Conservation (phyloP, 2,888 invertebrate species). For the Dynastes grantii region DNA sequence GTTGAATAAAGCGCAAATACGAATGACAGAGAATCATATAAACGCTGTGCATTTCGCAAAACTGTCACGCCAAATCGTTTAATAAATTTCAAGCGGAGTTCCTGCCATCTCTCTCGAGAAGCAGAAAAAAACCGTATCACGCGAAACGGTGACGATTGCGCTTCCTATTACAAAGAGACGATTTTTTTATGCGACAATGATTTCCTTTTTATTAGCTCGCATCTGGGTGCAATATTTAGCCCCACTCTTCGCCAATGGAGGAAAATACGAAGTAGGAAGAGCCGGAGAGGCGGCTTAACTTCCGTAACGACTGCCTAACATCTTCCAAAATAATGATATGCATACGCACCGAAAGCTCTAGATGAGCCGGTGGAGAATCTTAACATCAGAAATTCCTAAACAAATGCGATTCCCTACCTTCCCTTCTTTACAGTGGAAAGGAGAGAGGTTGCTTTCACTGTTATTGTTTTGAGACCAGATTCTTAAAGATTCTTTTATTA, state of each 20-base stretch:
- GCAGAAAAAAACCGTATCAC: constrained; percentile 35
- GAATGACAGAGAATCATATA: constrained; percentile 24
- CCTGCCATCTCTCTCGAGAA: background rate
- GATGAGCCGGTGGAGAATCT: constrained; percentile 44
- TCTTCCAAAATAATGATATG: constrained; percentile 45
- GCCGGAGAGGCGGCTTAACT: constrained; percentile 24
- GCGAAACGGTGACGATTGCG: constrained; percentile 41
- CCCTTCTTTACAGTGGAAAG: background rate
- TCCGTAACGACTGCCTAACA: constrained; percentile 43
- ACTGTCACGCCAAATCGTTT: constrained; percentile 36
- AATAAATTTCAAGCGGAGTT: constrained; percentile 27
- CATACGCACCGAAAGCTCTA: constrained; percentile 41
- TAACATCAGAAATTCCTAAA: constrained; percentile 41
- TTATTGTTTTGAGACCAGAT: constrained; percentile 42
- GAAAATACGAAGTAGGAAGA: constrained; percentile 28
- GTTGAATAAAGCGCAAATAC: constrained; percentile 25
- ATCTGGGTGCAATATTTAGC: constrained; percentile 45
- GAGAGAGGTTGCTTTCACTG: constrained; percentile 6
- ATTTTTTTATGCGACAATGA: constrained; percentile 46
- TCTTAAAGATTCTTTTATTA: constrained; percentile 44
- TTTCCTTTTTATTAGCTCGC: constrained; percentile 47
- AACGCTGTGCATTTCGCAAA: constrained; percentile 14
- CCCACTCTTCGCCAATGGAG: constrained; percentile 3
- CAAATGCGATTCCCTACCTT: constrained; percentile 26
- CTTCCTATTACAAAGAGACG: constrained; percentile 42